Percentiles rank a stretch among this genome's conserved stretches.
phyloP scores from a whole-genome alignment of 2,797 vertebrate species.

The Malurus splendens region DNA sequence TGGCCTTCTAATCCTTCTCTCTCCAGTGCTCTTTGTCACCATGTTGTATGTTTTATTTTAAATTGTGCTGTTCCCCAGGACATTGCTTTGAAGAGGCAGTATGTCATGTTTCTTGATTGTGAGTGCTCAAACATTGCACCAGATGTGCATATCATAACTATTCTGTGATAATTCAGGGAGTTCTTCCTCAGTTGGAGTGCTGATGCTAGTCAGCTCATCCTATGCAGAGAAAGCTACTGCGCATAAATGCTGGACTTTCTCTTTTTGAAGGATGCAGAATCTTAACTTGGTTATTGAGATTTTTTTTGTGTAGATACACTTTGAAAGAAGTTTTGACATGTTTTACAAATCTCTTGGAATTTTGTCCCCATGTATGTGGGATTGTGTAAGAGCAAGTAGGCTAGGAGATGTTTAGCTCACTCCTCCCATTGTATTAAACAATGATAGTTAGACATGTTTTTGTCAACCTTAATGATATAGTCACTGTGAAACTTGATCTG shows the following conservation, averaged over 20 bases:
- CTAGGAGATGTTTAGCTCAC: background rate
- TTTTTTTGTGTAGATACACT: background rate
- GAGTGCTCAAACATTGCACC: fast-evolving
- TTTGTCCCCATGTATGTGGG: background rate
- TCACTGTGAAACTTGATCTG: background rate
- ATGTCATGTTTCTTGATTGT: background rate
- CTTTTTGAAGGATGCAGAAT: background rate
- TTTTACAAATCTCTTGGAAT: background rate
- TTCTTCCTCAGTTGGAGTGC: background rate
- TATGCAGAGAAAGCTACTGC: background rate
- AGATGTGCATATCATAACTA: background rate
- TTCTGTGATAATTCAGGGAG: background rate
- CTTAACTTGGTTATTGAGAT: background rate
- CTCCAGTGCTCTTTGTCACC: background rate
- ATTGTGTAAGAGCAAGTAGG: background rate
- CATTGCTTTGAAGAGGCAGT: background rate
- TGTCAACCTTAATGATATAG: background rate
- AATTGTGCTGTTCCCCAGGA: background rate
- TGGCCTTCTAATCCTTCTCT: background rate
- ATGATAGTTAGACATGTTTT: background rate
- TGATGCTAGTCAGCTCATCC: background rate
- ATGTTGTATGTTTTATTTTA: background rate
- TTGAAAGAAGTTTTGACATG: background rate
- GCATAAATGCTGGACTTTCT: background rate
- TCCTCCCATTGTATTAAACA: background rate